phyloP scores from a whole-genome alignment of 1,140 invertebrate genomes.

The Carposina sasakii region DNA sequence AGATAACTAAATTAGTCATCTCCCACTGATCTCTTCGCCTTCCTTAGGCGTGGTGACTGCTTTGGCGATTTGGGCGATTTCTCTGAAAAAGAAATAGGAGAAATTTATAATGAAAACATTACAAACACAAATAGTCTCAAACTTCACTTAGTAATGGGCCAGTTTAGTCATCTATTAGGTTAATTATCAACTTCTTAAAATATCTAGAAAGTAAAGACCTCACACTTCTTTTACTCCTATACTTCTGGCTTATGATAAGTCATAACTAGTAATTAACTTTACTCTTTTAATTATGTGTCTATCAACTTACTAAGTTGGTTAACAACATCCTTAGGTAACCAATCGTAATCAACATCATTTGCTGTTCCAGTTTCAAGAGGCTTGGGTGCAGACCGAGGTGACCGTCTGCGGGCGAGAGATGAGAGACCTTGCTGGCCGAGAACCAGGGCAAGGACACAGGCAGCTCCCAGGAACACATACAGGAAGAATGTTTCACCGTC shows the following conservation, averaged over 20 bases:
- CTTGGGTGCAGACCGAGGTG: constrained; percentile 74
- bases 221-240: too few relatives aligned
- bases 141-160: too few relatives aligned
- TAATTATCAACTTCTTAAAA: too few relatives aligned
- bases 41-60: constrained; percentile 82
- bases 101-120: not conserved
- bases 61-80: constrained; percentile 74
- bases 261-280: too few relatives aligned
- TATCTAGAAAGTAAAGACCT: too few relatives aligned
- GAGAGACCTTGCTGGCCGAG: constrained; percentile 92
- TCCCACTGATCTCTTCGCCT: constrained; percentile 79
- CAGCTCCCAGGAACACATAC: constrained; percentile 94
- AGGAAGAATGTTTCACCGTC: constrained; percentile 99
- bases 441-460: constrained; percentile 89
- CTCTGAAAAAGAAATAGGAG: constrained; percentile 72
- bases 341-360: constrained; percentile 98
- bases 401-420: constrained; percentile 80
- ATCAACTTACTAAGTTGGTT: constrained; percentile 88
- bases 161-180: too few relatives aligned
- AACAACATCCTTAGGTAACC: constrained; percentile 94
- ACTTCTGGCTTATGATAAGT: too few relatives aligned
- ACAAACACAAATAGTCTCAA: not conserved
- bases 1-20: constrained; percentile 66
- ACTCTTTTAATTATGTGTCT: too few relatives aligned
- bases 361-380: constrained; percentile 85